These are phyloP conservation scores for Equus quagga DNA, from an alignment of 2,113 vertebrate genomes.

Conservation along the genomic window DNA sequence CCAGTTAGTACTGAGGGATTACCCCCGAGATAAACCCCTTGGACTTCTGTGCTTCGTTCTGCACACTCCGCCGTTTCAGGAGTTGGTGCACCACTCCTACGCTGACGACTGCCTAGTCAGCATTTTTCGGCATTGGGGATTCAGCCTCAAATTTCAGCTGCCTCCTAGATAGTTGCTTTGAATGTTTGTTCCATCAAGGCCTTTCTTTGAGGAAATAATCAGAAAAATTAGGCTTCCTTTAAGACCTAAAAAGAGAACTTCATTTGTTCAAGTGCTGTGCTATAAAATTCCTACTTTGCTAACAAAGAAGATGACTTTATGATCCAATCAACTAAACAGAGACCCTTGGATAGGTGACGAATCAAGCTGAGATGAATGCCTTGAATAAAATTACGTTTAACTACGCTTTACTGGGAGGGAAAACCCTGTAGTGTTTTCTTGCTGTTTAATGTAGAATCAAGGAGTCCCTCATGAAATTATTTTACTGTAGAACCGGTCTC, in stretches of 20 bases:
- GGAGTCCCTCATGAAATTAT: not conserved
- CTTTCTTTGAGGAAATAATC: constrained; percentile 30
- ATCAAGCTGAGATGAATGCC: not conserved
- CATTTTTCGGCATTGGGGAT: not conserved
- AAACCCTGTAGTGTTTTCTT: not conserved
- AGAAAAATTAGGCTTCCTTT: not conserved
- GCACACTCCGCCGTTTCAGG: no score
- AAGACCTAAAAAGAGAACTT: not conserved
- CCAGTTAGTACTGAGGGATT: not conserved
- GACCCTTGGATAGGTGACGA: not conserved
- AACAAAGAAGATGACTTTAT: not conserved
- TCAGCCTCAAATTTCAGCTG: not conserved
- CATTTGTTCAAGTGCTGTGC: not conserved
- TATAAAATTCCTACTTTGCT: not conserved
- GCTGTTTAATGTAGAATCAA: not conserved
- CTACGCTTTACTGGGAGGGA: not conserved
- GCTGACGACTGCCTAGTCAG: not conserved
- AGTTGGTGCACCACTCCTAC: not conserved
- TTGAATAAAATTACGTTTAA: not conserved
- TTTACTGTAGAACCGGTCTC: not conserved
- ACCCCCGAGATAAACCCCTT: not conserved
- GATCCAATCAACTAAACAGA: not conserved
- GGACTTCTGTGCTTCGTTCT: not conserved
- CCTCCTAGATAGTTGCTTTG: not conserved
- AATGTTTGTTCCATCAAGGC: not conserved